Base-by-base conservation (phyloP, 1,140 invertebrate species). In the Meteorus sp. region DNA sequence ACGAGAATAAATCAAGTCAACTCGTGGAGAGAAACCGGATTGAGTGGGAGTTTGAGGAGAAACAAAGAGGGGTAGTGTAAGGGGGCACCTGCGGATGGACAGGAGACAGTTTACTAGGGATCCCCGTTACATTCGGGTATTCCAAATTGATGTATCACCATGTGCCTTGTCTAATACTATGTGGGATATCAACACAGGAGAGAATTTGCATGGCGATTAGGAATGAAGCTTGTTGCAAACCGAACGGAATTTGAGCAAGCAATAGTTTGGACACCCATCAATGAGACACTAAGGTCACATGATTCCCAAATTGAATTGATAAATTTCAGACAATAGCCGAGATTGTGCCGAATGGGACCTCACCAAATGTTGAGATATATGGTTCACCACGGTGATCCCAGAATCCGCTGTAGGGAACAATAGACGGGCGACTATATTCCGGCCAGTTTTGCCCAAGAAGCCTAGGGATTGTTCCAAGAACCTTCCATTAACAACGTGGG, bases 1-100 rank as follows among this genome's bases (percentile, higher is more conserved):
- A 22, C 54, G 52, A 39, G 65, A 67, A 68, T 71, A 74, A 74
- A 77, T 76, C 71, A 70, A 57, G 50, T 31, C 35, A 33, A 50
- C 52, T 55, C 19, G 22, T 25, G 44, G 50, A 50, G 47, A 56
- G 44, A 45, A 39, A 13, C 56, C 33, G n/a, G n/a, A n/a, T n/a
- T n/a, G n/a, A n/a, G n/a, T n/a, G n/a, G n/a, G n/a, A n/a, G n/a
- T n/a, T n/a, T n/a, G n/a, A n/a, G n/a, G n/a, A n/a, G n/a, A n/a
- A n/a, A n/a, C n/a, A n/a, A n/a, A n/a, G n/a, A n/a, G n/a, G n/a
- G n/a, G n/a, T n/a, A n/a, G n/a, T n/a, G n/a, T n/a, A n/a, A 19
- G 53, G 44, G 27, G 39, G 31, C 41, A 45, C 17, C 4, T 37
- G 15, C 39, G 51, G 52, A 58, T 56, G 51, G 19, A 62, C 37